A percentile compares a stretch with the other conserved stretches of the same genome.
These are phyloP conservation scores for Steatocranus sp. DNA, from an alignment of 2,797 vertebrate species.

Conservation along the genomic window DNA sequence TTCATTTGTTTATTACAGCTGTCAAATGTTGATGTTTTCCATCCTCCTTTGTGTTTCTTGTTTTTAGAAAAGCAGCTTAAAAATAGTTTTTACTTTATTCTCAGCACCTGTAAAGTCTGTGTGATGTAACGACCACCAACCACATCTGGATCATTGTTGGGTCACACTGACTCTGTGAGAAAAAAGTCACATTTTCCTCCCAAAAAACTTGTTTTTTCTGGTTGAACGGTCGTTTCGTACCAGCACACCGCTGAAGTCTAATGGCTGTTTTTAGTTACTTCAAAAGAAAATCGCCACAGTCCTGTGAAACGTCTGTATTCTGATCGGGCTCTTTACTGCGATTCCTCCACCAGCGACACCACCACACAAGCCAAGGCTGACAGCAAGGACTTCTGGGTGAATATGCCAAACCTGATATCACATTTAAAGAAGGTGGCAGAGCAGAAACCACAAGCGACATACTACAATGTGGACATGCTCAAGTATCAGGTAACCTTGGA, in stretches of 20 bases:
- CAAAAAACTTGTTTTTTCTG: rapidly evolving
- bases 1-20: background rate
- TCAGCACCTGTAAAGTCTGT: background rate
- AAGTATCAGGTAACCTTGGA: conserved; percentile 89
- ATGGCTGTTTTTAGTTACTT: background rate
- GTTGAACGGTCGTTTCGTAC: background rate
- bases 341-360: conserved; percentile 76
- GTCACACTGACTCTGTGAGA: background rate
- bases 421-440: conserved; percentile 98
- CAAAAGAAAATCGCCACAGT: background rate
- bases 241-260: background rate
- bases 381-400: conserved; percentile 97
- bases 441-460: conserved; percentile 97
- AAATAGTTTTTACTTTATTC: background rate
- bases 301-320: background rate
- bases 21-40: rapidly evolving
- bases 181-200: background rate
- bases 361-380: conserved; percentile 80
- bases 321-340: background rate
- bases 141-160: background rate
- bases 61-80: background rate
- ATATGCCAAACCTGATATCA: conserved; percentile 97
- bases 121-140: background rate
- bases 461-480: conserved; percentile 99
- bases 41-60: rapidly evolving